Evolutionary conservation across 2,888 invertebrate genomes (phyloP), one percentile per base, ranked within the genome.

Genomic region (Gymnoscelis rufifasciata): DNA sequence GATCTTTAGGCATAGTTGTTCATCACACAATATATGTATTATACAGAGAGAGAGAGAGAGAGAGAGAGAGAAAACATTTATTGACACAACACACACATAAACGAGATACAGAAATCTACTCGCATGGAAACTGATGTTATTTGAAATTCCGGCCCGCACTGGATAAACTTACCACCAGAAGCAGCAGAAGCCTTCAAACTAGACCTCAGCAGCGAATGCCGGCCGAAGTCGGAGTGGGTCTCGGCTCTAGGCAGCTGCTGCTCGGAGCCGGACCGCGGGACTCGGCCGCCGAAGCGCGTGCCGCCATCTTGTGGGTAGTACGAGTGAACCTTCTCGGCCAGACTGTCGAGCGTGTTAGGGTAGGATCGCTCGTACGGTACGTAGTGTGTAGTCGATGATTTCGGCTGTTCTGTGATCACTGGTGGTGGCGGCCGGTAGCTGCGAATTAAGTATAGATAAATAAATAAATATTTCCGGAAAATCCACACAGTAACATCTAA

Each of bases 321-420:
- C 42, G 96, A 93, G 77, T 97, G 97, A 44, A 97, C 96, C 83
- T 96, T 96, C 77, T 97, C 97, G 3, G 97, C 96, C 43, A 97
- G 90, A 66, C 96, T 96, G 74, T 97, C 97, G 58, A 97, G 80
- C 0, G 97, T 97, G 38, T 96, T 96, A 1, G 95, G 95, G 72
- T 94, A 94, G 2, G 91, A 92, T 53, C 96, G 91, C 72, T 96
- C 96, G 78, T 96, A 97, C 4, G 95, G 95, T 53, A 95, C 95
- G 78, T 95, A 96, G 69, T 95, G 86, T 57, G 95, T 94, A 45
- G 92, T 90, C 52, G 89, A 83, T 11, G 94, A 92, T 73, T 96
- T 95, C 0, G 97, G 96, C 77, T 97, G 96, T 72, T 96, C 96
- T 10, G 96, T 97, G 57, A 97, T 95, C 10, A 96, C 96, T 6